Evolutionary conservation across 1,140 invertebrate genomes (phyloP), one percentile per base, ranked within the genome.

Genomic region (Linepithema humile): DNA sequence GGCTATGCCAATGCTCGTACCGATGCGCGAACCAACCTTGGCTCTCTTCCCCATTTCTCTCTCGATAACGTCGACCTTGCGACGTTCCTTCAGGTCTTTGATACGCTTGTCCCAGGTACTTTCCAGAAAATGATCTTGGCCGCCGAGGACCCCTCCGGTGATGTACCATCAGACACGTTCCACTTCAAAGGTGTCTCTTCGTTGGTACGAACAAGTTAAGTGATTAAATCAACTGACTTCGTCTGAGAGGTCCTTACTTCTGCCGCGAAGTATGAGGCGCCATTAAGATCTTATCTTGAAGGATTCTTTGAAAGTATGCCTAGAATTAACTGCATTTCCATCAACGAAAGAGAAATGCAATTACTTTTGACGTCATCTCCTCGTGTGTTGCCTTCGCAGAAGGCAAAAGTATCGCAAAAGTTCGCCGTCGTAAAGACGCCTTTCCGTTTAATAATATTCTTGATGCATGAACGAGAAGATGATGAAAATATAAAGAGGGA

Each of bases 131-230:
- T 64, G 85, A 62, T 67, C 57, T 32, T 38, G 48, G 40, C 75
- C 75, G 50, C 55, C 20, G 65, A 72, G 32, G 40, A 32, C 23
- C 65, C 43, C 85, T 70, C 77, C 57, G 78, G 74, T 83, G 86
- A 84, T 55, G 38, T 72, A 69, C 82, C 85, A 87, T 88, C 85
- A 88, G 82, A 60, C 85, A 74, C 82, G 77, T 84, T 69, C 50
- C 82, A 87, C 85, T 83, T 88, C 86, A 88, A 88, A 88, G 86
- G 85, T 88, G 85, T 88, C 86, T 80, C 85, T 75, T 67, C 67
- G 65, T 40, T 45, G 72, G 50, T 29, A 35, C 77, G 70, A 87
- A 80, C 55, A 84, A 84, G 65, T 87, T 77, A 73, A 80, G 80
- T 87, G 86, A 88, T 88, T 87, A 78, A 87, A 88, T 88, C 82